phyloP scores from a whole-genome alignment of 2,888 invertebrate species.

The Pristionchus maxplancki region DNA sequence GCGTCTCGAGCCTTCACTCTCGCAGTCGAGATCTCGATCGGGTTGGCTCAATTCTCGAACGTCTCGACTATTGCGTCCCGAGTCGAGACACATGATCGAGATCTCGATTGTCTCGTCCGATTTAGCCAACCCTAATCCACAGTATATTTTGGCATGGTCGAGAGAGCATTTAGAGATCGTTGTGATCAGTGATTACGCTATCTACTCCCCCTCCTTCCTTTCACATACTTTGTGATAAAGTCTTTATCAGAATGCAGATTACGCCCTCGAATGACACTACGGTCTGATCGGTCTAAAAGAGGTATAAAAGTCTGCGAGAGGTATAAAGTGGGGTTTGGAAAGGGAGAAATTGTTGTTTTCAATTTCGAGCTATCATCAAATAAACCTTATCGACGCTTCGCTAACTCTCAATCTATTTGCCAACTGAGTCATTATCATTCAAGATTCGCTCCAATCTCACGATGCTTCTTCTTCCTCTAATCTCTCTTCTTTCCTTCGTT shows the following conservation, averaged over 20 bases:
- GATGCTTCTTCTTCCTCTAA: background rate
- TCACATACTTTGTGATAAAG: background rate
- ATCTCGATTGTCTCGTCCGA: too few species aligned
- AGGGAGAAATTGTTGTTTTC: background rate
- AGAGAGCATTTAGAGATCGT: too few species aligned
- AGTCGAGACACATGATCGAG: too few species aligned
- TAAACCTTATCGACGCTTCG: background rate
- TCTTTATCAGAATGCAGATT: background rate
- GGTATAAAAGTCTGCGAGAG: background rate
- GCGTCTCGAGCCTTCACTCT: too few species aligned
- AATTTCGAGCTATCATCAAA: background rate
- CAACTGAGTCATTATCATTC: slow-evolving; percentile 25
- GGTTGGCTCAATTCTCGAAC: too few species aligned
- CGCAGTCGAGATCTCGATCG: too few species aligned
- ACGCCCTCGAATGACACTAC: background rate
- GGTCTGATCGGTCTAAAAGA: too few species aligned
- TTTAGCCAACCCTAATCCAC: too few species aligned
- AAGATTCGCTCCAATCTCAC: background rate
- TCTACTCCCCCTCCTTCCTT: background rate
- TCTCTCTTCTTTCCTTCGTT: background rate
- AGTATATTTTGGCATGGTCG: too few species aligned
- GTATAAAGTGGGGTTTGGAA: background rate
- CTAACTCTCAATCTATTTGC: background rate
- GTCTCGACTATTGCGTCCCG: too few species aligned
- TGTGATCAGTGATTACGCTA: background rate